A percentile compares a stretch with the other conserved stretches of the same genome.
These are phyloP conservation scores for Hormiphora californensis DNA, from an alignment of 37 sponge, comb jelly and placozoan genomes.

Conservation along the genomic window DNA sequence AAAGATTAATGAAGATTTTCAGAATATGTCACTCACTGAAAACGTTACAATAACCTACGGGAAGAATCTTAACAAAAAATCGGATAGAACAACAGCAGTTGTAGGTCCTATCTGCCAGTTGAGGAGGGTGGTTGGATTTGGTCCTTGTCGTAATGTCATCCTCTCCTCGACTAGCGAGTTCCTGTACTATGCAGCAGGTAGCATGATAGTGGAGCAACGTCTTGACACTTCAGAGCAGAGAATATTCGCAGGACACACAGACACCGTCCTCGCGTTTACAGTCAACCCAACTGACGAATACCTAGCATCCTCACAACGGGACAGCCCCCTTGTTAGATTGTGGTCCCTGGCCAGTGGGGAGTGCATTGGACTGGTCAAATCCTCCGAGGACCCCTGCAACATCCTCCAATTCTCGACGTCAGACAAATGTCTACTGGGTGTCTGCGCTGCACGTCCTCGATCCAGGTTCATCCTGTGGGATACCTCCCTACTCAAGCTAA, in stretches of 20 bases:
- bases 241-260: constrained; percentile 78
- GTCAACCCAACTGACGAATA: constrained; percentile 52
- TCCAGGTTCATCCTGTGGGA: constrained; percentile 31
- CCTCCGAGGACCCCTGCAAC: constrained; percentile 53
- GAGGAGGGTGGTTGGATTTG: constrained; percentile 1
- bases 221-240: constrained; percentile 61
- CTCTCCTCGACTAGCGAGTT: background rate
- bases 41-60: constrained; percentile 31
- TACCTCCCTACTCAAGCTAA: constrained; percentile 7
- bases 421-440: constrained; percentile 18
- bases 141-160: background rate
- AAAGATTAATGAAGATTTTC: constrained; percentile 43
- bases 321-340: constrained; percentile 67
- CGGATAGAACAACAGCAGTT: too few relatives aligned
- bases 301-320: constrained; percentile 72
- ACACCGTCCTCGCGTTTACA: constrained; percentile 63
- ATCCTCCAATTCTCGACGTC: background rate
- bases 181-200: constrained; percentile 68
- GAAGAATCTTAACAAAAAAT: background rate
- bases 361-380: constrained; percentile 72
- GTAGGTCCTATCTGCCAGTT: constrained; percentile 3
- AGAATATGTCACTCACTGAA: constrained; percentile 38
- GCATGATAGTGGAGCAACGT: constrained; percentile 66
- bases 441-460: background rate
- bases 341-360: constrained; percentile 60